Percentiles rank a stretch among this genome's conserved stretches.
These are phyloP conservation scores for Amphimallon solstitiale DNA, from an alignment of 2,888 invertebrate genomes.

Conservation along the genomic window DNA sequence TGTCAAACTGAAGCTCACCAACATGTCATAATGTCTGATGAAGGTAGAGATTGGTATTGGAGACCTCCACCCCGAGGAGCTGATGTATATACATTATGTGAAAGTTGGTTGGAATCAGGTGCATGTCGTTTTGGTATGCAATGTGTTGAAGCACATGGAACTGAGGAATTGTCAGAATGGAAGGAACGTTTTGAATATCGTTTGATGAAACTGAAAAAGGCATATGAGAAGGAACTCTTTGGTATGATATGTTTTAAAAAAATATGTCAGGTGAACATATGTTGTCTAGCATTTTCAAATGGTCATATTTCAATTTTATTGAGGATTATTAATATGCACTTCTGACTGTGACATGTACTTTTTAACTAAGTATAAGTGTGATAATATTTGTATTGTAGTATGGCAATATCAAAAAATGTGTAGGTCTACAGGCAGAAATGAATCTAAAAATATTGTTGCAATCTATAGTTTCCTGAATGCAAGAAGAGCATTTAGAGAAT, in stretches of 20 bases:
- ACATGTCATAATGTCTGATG: constrained; percentile 75
- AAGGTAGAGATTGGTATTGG: constrained; percentile 75
- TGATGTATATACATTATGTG: constrained; percentile 73
- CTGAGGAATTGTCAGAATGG: constrained; percentile 79
- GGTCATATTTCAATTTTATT: too few relatives aligned
- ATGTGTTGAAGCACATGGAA: constrained; percentile 80
- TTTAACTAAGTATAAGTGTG: too few relatives aligned
- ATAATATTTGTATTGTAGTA: too few relatives aligned
- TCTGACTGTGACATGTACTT: too few relatives aligned
- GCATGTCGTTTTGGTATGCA: constrained; percentile 75
- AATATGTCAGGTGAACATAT: too few relatives aligned
- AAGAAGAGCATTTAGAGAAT: too few relatives aligned
- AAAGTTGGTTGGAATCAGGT: constrained; percentile 67
- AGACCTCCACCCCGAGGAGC: constrained; percentile 76
- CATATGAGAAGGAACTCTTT: constrained; percentile 75
- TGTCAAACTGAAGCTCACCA: constrained; percentile 73
- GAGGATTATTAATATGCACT: neutral
- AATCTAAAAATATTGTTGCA: too few relatives aligned
- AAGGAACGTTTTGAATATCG: constrained; percentile 76
- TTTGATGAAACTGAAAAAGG: constrained; percentile 70
- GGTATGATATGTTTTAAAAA: constrained; percentile 57
- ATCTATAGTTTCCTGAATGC: too few relatives aligned
- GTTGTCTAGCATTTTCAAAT: too few relatives aligned
- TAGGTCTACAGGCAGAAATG: too few relatives aligned
- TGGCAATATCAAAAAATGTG: too few relatives aligned